Base-by-base conservation (phyloP, 2,888 invertebrate genomes). In the Leucophora obtusa region DNA sequence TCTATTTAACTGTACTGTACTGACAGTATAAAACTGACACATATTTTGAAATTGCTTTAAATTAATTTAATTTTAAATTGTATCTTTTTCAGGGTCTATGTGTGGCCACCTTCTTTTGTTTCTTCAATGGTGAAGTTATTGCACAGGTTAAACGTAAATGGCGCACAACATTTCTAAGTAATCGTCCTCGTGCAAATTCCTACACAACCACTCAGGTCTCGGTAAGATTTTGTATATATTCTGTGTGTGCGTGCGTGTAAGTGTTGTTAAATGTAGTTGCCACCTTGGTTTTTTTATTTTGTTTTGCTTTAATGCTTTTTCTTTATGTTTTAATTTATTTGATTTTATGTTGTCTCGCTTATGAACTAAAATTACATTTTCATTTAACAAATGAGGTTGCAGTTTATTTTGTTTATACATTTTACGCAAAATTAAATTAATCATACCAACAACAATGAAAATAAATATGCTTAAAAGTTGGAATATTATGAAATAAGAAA, bases 91-190 rank as follows among this genome's bases (percentile, higher is more conserved):
- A 98, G 95, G 98, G 98, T 79, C 93, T 97, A 78, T 96, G 96
- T 89, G 97, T 98, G 69, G 96, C 98, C 47, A 93, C 96, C 82
- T 93, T 98, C 65, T 97, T 96, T 91, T 97, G 97, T 90, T 98
- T 98, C 92, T 96, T 95, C 92, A 98, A 98, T 89, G 97, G 97
- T 83, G 98, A 98, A 93, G 98, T 98, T 91, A 93, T 96, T 86
- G 95, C 96, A 82, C 96, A 96, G 91, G 93, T 96, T 87, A 95
- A 95, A 86, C 93, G 96, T 80, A 94, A 94, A 89, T 96, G 95
- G 95, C 93, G 95, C 70, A 92, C 92, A 38, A 91, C 92, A 62
- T 94, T 94, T 86, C 94, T 95, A 89, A 90, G 89, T 84, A 89
- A 88, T 85, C 92, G 96, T 66, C 94, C 95, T 77, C 92, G 96